Evolutionary conservation across 2,888 invertebrate genomes (phyloP).

Genomic region (Platerodrilus igneus): DNA sequence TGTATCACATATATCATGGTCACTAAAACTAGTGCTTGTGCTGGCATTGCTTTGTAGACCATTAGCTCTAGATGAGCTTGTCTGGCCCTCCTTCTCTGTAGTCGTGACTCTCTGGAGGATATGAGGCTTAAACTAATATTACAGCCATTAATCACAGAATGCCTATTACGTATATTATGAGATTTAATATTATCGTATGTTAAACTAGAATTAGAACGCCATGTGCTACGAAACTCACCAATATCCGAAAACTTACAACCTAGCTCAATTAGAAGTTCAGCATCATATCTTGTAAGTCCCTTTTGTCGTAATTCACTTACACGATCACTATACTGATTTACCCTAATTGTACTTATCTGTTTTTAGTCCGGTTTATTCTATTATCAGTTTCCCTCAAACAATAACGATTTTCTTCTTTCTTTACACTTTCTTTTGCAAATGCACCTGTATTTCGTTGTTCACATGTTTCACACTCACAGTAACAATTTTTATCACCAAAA

Average conservation of each 20-base stretch:
- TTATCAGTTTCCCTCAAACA: constrained; percentile 91
- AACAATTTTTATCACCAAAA: constrained; percentile 95
- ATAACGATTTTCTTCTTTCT: constrained; percentile 71
- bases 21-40: constrained; percentile 50
- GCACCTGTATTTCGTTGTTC: constrained; percentile 89
- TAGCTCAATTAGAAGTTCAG: constrained; percentile 79
- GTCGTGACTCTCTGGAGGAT: constrained; percentile 42
- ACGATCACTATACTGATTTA: constrained; percentile 41
- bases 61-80: constrained; percentile 43
- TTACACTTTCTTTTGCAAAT: constrained; percentile 66
- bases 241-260: constrained; percentile 70
- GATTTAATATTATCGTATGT: constrained; percentile 51
- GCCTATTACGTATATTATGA: constrained; percentile 31
- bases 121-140: constrained; percentile 28
- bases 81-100: constrained; percentile 44
- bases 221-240: constrained; percentile 45
- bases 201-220: constrained; percentile 30
- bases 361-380: constrained; percentile 82
- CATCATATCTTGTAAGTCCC: constrained; percentile 84
- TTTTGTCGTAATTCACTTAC: constrained; percentile 81
- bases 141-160: constrained; percentile 33
- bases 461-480: constrained; percentile 98
- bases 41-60: constrained; percentile 48
- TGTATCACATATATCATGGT: constrained; percentile 46
- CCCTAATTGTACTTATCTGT: constrained; percentile 40